These are phyloP conservation scores for Conchocele bisecta DNA, from an alignment of 2,888 invertebrate genomes.

Conservation along the genomic window DNA sequence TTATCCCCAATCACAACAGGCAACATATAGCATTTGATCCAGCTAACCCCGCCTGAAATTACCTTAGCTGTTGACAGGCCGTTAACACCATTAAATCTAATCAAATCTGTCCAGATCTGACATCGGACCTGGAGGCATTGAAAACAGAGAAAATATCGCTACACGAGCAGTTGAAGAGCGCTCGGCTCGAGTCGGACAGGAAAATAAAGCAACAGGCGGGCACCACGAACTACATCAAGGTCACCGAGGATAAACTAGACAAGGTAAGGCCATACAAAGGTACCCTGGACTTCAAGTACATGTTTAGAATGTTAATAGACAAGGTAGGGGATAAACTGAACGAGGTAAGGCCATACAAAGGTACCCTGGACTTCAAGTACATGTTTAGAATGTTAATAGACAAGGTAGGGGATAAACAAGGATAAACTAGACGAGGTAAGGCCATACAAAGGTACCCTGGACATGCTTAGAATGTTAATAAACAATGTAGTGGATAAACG, in stretches of 20 bases:
- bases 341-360: slow-evolving; percentile 42
- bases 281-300: not conserved
- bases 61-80: too few relatives aligned
- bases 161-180: slow-evolving; percentile 54
- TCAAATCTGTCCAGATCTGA: slow-evolving; percentile 34
- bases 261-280: slow-evolving; percentile 42
- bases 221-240: slow-evolving; percentile 46
- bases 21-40: too few relatives aligned
- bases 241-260: slow-evolving; percentile 59
- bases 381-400: too few relatives aligned
- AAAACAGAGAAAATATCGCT: slow-evolving; percentile 61
- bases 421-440: slow-evolving; percentile 60
- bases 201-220: slow-evolving; percentile 66
- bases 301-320: too few relatives aligned
- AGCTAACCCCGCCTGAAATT: too few relatives aligned
- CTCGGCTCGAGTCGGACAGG: slow-evolving; percentile 59
- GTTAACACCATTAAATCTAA: not conserved
- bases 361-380: not conserved
- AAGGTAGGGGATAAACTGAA: slow-evolving; percentile 62
- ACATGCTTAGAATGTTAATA: too few relatives aligned
- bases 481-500: too few relatives aligned
- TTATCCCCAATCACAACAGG: too few relatives aligned
- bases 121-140: slow-evolving; percentile 60
- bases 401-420: slow-evolving; percentile 62
- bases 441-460: not conserved